Evolutionary conservation across 2,113 vertebrate species (phyloP).

Genomic region (Theristicus caerulescens): DNA sequence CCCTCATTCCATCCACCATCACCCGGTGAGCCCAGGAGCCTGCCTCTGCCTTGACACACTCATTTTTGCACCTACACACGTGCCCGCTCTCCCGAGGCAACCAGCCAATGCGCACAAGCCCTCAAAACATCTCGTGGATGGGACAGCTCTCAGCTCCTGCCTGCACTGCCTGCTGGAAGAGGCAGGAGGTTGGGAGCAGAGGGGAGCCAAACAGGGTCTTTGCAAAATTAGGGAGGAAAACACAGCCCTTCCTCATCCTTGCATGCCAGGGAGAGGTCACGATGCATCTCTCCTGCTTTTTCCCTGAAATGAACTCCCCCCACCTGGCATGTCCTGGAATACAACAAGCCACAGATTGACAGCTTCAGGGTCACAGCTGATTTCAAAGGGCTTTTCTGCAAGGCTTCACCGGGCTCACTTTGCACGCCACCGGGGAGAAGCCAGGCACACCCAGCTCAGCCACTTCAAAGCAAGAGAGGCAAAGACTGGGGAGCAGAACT

Average conservation of each 20-base stretch:
- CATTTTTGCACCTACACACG: background rate
- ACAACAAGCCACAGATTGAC: background rate
- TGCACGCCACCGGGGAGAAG: background rate
- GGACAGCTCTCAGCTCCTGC: background rate
- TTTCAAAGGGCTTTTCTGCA: background rate
- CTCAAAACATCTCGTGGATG: background rate
- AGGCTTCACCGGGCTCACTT: background rate
- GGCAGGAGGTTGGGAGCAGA: background rate
- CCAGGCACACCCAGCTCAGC: background rate
- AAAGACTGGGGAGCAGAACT: background rate
- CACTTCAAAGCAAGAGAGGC: background rate
- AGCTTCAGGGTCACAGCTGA: background rate
- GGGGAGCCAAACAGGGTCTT: background rate
- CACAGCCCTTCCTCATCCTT: background rate
- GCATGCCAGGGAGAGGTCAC: background rate
- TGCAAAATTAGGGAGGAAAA: background rate
- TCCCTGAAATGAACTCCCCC: background rate
- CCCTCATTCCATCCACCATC: background rate
- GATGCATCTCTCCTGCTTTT: background rate
- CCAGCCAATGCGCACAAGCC: accelerated
- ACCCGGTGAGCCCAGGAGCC: background rate
- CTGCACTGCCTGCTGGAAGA: background rate
- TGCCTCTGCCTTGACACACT: background rate
- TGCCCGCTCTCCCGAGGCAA: background rate
- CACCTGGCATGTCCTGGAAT: background rate